phyloP scores from a whole-genome alignment of 2,797 vertebrate species.

The Pseudochaenichthys georgianus region DNA sequence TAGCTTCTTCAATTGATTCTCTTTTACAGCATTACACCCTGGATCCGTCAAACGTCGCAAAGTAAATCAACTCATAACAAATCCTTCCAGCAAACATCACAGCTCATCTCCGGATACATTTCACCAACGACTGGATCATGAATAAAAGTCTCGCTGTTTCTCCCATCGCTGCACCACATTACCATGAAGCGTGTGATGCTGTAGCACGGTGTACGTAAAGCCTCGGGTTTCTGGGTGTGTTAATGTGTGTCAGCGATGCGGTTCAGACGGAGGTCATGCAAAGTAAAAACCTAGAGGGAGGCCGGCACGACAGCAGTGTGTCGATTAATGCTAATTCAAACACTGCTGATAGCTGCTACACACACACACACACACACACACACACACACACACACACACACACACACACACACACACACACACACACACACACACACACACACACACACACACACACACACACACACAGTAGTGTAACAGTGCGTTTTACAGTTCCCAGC shows the following conservation, averaged over 20 bases:
- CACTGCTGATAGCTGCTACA: background rate
- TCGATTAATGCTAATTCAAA: constrained; percentile 46
- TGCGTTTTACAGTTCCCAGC: constrained; percentile 8
- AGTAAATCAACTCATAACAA: constrained; percentile 10
- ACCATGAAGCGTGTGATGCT: constrained; percentile 18
- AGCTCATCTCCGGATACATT: background rate
- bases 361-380: no score
- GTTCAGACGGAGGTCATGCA: constrained; percentile 65
- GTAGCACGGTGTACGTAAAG: constrained; percentile 5
- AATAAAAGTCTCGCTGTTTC: constrained; percentile 11
- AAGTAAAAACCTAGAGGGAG: constrained; percentile 40
- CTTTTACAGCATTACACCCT: background rate
- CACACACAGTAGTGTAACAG: background rate
- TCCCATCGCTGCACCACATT: constrained; percentile 13
- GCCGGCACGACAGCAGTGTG: constrained; percentile 1
- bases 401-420: no score
- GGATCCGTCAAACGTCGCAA: no score
- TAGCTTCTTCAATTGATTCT: no score
- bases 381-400: no score
- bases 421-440: no score
- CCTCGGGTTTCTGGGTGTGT: constrained; percentile 25
- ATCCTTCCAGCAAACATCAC: background rate
- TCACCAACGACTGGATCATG: constrained; percentile 22
- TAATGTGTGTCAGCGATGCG: constrained; percentile 43
- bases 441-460: no score